phyloP scores from a whole-genome alignment of 2,888 invertebrate genomes.

The Ophion slaviceki region DNA sequence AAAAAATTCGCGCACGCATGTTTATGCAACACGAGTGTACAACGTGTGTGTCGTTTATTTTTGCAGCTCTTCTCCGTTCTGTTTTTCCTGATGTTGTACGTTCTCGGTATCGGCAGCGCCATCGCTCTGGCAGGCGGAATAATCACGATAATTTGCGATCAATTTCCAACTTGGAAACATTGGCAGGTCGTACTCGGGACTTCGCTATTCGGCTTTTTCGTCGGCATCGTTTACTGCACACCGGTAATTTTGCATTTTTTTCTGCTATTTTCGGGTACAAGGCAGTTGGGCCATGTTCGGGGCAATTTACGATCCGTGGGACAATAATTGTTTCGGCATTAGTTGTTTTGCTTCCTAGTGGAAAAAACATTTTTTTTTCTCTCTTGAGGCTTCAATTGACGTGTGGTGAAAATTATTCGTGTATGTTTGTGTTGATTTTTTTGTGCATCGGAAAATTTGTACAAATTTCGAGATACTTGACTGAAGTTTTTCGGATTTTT shows the following conservation, averaged over 20 bases:
- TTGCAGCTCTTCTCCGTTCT: constrained; percentile 84
- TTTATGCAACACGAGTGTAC: constrained; percentile 4
- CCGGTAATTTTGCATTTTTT: constrained; percentile 77
- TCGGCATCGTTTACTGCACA: constrained; percentile 83
- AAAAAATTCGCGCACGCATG: background rate
- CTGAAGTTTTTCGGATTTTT: too few relatives aligned
- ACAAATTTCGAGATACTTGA: too few relatives aligned
- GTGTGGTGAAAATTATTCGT: too few relatives aligned
- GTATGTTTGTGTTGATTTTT: too few relatives aligned
- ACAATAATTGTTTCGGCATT: too few relatives aligned
- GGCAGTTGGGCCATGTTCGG: background rate
- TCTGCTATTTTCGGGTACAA: background rate
- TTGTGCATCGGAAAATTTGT: too few relatives aligned
- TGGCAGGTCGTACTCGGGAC: constrained; percentile 81
- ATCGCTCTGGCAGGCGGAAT: constrained; percentile 83
- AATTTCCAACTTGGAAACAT: constrained; percentile 82
- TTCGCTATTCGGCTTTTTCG: constrained; percentile 80
- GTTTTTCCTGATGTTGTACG: constrained; percentile 85
- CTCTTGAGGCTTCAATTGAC: too few relatives aligned
- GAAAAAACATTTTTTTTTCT: too few relatives aligned
- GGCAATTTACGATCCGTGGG: background rate
- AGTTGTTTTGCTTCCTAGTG: too few relatives aligned
- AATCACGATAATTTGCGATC: constrained; percentile 83
- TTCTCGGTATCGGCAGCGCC: constrained; percentile 85
- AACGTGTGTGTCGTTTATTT: constrained; percentile 55